Conservation (phyloP, 92 coral and sea anemone species). For the Epizoanthus rinbou region DNA sequence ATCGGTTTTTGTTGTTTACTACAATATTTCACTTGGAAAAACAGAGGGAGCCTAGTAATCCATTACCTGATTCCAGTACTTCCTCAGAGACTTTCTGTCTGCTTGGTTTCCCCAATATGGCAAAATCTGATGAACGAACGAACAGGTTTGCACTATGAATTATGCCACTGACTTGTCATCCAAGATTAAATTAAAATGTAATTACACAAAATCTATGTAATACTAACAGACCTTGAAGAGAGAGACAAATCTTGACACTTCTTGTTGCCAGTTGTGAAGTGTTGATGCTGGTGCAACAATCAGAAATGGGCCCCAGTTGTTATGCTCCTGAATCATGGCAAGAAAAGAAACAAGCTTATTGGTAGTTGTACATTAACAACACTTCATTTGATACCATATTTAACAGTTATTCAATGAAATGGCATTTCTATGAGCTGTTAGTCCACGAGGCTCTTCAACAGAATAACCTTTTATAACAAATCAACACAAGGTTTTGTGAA, state of each 20-base stretch:
- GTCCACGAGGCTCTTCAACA: too few relatives aligned
- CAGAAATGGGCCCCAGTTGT: slow-evolving; percentile 98
- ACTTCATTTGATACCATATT: too few relatives aligned
- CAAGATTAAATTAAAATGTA: not conserved
- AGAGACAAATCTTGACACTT: slow-evolving; percentile 91
- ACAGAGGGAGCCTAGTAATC: not conserved
- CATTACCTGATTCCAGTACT: slow-evolving; percentile 96
- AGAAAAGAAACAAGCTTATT: not conserved
- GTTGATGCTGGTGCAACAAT: slow-evolving; percentile 99
- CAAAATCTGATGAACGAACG: slow-evolving; percentile 63
- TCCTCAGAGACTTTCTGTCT: slow-evolving; percentile 94
- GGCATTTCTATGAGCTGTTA: too few relatives aligned
- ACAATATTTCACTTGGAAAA: too few relatives aligned
- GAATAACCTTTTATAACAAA: too few relatives aligned
- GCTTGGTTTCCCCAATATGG: slow-evolving; percentile 99
- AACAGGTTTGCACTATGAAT: not conserved
- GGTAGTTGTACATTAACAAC: not conserved
- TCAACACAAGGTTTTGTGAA: too few relatives aligned
- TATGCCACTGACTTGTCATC: not conserved
- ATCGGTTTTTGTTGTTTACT: too few relatives aligned
- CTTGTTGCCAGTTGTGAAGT: slow-evolving; percentile 99
- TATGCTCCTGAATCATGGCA: slow-evolving; percentile 62
- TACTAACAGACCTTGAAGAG: slow-evolving; percentile 74
- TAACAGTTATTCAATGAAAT: too few relatives aligned
- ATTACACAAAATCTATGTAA: not conserved